phyloP scores from a whole-genome alignment of 2,797 vertebrate genomes.

The Alcedo atthis region DNA sequence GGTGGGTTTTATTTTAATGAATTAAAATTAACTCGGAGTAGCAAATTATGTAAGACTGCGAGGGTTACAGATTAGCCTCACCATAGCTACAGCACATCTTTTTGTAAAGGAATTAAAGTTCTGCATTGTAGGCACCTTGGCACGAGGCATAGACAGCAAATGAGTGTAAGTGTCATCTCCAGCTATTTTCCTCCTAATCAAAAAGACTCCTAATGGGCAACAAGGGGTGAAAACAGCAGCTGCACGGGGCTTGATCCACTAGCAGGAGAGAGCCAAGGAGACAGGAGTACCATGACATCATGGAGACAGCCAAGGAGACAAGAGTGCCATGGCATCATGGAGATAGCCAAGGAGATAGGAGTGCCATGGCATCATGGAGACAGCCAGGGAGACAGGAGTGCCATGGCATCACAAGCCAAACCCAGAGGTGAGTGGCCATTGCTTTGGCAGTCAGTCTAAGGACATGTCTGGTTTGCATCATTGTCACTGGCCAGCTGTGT shows the following conservation, averaged over 20 bases:
- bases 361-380: not conserved
- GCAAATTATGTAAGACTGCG: slow-evolving; percentile 68
- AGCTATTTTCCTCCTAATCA: not conserved
- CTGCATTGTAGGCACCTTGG: slow-evolving; percentile 23
- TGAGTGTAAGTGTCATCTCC: not conserved
- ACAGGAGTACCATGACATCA: too few species aligned
- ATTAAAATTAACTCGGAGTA: slow-evolving; percentile 77
- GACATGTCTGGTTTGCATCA: not conserved
- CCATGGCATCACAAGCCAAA: not conserved
- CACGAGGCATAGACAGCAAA: slow-evolving; percentile 5
- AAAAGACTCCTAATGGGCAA: not conserved
- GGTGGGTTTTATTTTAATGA: slow-evolving; percentile 73
- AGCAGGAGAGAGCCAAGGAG: not conserved
- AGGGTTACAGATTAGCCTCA: slow-evolving; percentile 73
- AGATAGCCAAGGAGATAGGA: not conserved
- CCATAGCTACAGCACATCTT: slow-evolving; percentile 78
- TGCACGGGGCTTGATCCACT: not conserved
- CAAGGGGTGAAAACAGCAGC: not conserved
- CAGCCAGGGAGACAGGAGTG: not conserved
- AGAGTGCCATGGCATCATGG: not conserved
- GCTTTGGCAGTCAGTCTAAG: not conserved
- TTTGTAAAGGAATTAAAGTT: slow-evolving; percentile 48
- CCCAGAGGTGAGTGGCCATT: not conserved
- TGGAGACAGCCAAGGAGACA: not conserved
- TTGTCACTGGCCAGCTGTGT: slow-evolving; percentile 25